These are phyloP conservation scores for Eutrigla gurnardus DNA, from an alignment of 2,797 vertebrate genomes.

Conservation along the genomic window DNA sequence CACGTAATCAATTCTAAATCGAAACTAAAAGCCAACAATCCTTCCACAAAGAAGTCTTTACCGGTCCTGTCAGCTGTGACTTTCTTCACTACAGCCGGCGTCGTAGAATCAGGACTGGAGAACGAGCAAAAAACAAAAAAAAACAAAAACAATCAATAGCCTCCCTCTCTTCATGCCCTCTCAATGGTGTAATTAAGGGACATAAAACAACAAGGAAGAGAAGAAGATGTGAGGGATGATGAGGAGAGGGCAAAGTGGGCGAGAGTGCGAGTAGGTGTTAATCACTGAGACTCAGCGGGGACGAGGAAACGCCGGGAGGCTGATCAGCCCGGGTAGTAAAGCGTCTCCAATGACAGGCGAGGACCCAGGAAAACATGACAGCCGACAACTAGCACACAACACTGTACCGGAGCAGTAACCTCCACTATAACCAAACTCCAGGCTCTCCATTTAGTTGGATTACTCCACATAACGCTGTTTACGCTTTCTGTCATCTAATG, in stretches of 20 bases:
- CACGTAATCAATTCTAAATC: slow-evolving; percentile 31
- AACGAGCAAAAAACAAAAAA: slow-evolving; percentile 62
- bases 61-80: slow-evolving; percentile 45
- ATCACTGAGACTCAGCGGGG: slow-evolving; percentile 35
- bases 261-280: slow-evolving; percentile 23
- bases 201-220: slow-evolving; percentile 52
- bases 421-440: background rate
- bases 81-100: slow-evolving; percentile 30
- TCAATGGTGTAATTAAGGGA: slow-evolving; percentile 71
- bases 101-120: slow-evolving; percentile 55
- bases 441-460: slow-evolving; percentile 28
- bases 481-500: background rate
- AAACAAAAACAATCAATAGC: slow-evolving; percentile 65
- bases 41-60: slow-evolving; percentile 41
- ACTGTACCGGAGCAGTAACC: slow-evolving; percentile 4
- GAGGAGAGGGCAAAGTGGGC: slow-evolving; percentile 2
- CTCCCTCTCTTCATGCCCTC: slow-evolving; percentile 21
- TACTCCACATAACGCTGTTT: slow-evolving; percentile 4
- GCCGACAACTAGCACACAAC: background rate
- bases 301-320: slow-evolving; percentile 28
- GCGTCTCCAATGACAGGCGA: slow-evolving; percentile 22
- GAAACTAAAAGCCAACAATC: slow-evolving; percentile 46
- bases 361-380: slow-evolving; percentile 20
- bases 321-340: slow-evolving; percentile 37
- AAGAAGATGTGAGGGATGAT: slow-evolving; percentile 28